Evolutionary conservation across 2,797 vertebrate genomes (phyloP), one percentile per base, ranked within the genome.

Genomic region (Dicrostonyx torquatus): DNA sequence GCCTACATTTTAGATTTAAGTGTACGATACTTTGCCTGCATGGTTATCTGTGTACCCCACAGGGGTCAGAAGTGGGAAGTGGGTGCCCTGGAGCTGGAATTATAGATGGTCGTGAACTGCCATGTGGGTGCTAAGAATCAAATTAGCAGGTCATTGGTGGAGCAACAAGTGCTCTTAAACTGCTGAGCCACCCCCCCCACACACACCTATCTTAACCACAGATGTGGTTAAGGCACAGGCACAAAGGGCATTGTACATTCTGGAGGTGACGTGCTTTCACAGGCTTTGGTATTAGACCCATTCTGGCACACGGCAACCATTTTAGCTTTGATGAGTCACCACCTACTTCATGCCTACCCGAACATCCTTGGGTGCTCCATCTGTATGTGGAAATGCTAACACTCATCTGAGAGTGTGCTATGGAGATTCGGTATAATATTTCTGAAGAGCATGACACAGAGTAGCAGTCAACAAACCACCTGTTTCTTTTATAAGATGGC

Each of bases 311-410:
- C 26, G 50, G 6, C 53, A 89, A 64, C 20, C 31, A 86, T 79
- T 95, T 50, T 24, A 84, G 78, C 72, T 83, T 55, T 60, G 20
- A n/a, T 8, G 73, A 94, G 60, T 86, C 70, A 62, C 8, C 73
- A 83, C 82, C 29, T 37, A 66, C 45, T 20, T 86, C 53, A 72
- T 9, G 90, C 37, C 31, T 55, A 82, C 45, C 24, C 50, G 50
- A 93, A 82, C 68, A 20, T 55, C 55, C 50, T 93, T 29, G 85
- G 15, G 10, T 29, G 88, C 78, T 83, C 26, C 34, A 37, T 87
- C 31, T 91, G 34, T 50, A 40, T 89, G 60, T 45, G 48, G 43
- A 93, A 93, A 84, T 91, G 95, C 66, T 58, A 87, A 26, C 31
- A 76, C 13, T 37, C 48, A 37, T 50, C 77, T 90, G 4, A 60